Evolutionary conservation across 2,113 vertebrate genomes (phyloP).

Genomic region (Regulus satrapa): DNA sequence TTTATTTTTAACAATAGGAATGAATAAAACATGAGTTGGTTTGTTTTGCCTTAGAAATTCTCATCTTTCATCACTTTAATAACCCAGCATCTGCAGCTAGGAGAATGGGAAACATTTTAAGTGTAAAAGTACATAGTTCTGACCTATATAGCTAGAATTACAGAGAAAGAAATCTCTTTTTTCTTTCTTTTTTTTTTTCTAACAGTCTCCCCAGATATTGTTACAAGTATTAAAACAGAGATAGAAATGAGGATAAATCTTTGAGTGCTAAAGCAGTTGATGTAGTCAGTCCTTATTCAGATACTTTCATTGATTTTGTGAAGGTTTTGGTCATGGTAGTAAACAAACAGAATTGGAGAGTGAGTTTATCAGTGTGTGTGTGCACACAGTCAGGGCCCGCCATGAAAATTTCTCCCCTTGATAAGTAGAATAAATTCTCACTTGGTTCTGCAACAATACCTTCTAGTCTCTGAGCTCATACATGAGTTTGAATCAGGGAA

Average conservation of each 20-base stretch:
- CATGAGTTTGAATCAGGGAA: not conserved
- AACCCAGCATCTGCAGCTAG: not conserved
- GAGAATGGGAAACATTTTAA: not conserved
- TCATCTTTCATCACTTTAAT: not conserved
- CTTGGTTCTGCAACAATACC: not conserved
- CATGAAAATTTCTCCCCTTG: not conserved
- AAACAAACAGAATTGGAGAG: not conserved
- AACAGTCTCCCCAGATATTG: not conserved
- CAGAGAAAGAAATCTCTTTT: not conserved
- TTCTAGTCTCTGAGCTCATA: not conserved
- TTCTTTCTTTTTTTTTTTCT: not conserved
- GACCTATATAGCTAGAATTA: not conserved
- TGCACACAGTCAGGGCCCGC: not conserved
- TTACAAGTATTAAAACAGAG: not conserved
- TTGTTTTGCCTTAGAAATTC: not conserved
- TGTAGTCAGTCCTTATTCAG: not conserved
- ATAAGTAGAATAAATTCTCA: not conserved
- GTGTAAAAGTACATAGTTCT: not conserved
- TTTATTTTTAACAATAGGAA: slow-evolving; percentile 8
- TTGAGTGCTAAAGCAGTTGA: not conserved
- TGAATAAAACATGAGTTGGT: not conserved
- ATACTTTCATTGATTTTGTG: not conserved
- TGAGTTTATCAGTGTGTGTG: not conserved
- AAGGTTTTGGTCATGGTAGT: not conserved
- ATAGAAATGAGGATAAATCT: not conserved